Evolutionary conservation across 37 sponge, comb jelly and placozoan species (phyloP), one percentile per base, ranked within the genome.

Genomic region (Tethya wilhelma): DNA sequence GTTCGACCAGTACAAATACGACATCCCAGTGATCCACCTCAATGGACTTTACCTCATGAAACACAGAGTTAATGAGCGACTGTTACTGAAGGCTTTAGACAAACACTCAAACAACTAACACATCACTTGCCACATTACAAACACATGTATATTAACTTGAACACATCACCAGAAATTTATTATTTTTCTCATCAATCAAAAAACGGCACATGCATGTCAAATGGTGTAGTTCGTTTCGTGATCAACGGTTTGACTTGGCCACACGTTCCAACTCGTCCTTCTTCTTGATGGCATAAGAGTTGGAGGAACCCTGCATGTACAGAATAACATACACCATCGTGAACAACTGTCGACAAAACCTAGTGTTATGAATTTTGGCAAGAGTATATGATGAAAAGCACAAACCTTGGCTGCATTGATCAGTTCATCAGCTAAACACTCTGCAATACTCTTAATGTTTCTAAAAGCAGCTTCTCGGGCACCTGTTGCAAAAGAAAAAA

Each of bases 241-340:
- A 26, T 89, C 91, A 98, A 57, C 99, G 99, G 85, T 98, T 98
- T 67, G 99, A 98, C 77, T 98, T 98, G 44, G 99, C 99, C 46
- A 98, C 99, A 46, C 99, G 88, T 74, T 98, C 99, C 41, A 98
- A 60, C 55, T 98, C 99, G 63, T 98, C 99, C 82, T 98, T 98
- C 93, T 96, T 96, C 93, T 98, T 98, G 81, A 98, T 98, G 56
- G 99, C 99, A 74, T 92, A 96, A 0, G 93, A 92, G 68, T 98
- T 98, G 64, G 99, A 98, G 1, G 99, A 98, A 1, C 99, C 99
- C 97, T 95, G 38, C 0, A 73, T 57, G 37, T 31, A 59, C 34
- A 63, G 8, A 66, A 66, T 0, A 0, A 65, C 36, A 63, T 17
- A 25, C 53, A 79, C 12, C 6, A n/a, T 56, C 40, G 37, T 63